Conservation (phyloP, 2,797 vertebrate species). For the Myoxocephalus aenaeus region DNA sequence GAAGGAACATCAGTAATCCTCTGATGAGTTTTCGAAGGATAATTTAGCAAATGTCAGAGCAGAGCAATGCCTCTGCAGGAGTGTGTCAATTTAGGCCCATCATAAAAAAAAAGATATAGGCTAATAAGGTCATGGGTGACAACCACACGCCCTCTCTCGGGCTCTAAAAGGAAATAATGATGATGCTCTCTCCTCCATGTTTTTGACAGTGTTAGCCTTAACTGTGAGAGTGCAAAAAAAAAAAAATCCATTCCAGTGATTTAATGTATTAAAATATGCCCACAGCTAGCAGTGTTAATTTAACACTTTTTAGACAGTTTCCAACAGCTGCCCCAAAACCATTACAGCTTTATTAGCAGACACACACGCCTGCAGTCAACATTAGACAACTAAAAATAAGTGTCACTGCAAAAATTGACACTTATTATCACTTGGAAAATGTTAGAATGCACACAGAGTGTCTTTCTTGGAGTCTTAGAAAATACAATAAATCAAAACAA, state of each 20-base stretch:
- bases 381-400: conserved; percentile 43
- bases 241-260: conserved; percentile 27
- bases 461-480: background rate
- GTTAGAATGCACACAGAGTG: background rate
- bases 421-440: conserved; percentile 20
- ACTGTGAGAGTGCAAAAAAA: conserved; percentile 20
- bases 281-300: conserved; percentile 50
- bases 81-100: conserved; percentile 8
- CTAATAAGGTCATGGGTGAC: conserved; percentile 12
- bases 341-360: conserved; percentile 44
- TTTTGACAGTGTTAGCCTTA: conserved; percentile 18
- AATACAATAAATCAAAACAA: background rate
- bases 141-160: background rate
- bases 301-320: conserved; percentile 60
- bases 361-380: conserved; percentile 46
- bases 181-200: conserved; percentile 8
- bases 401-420: conserved; percentile 33
- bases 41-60: conserved; percentile 17
- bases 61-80: conserved; percentile 15
- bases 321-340: conserved; percentile 44
- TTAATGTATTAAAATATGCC: conserved; percentile 53
- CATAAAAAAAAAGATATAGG: background rate
- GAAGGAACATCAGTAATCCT: background rate
- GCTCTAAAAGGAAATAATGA: background rate
- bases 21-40: conserved; percentile 2